Evolutionary conservation across 2,113 vertebrate genomes (phyloP).

Genomic region (Sula dactylatra): DNA sequence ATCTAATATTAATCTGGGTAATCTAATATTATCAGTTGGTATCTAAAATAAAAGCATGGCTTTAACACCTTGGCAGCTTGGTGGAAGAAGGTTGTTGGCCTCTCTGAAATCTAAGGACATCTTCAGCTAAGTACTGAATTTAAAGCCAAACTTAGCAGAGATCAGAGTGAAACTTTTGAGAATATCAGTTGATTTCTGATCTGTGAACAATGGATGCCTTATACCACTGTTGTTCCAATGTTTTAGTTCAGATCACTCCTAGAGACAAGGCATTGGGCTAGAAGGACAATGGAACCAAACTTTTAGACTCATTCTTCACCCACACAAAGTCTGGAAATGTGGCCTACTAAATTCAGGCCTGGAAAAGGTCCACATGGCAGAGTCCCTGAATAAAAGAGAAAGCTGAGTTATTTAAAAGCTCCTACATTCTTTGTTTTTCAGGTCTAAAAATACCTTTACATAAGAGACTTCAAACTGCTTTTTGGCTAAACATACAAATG

Average conservation of each 20-base stretch:
- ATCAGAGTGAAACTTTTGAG: neutral
- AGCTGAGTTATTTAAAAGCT: neutral
- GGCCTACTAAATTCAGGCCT: neutral
- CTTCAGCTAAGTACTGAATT: neutral
- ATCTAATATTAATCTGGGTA: neutral
- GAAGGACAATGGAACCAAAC: neutral
- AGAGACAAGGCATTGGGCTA: neutral
- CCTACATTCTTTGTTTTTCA: neutral
- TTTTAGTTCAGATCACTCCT: neutral
- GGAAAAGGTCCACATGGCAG: neutral
- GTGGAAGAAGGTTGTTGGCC: neutral
- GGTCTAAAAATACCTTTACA: slow-evolving; percentile 2
- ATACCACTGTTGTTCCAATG: neutral
- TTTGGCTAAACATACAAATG: slow-evolving; percentile 30
- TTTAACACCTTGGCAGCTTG: neutral
- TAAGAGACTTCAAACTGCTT: neutral
- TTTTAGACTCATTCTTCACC: neutral
- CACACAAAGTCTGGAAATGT: neutral
- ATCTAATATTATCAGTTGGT: neutral
- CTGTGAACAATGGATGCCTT: neutral
- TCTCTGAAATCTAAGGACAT: neutral
- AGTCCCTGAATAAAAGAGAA: neutral
- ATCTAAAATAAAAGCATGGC: neutral
- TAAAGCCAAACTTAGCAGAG: neutral
- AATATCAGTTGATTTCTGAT: neutral